Conservation (phyloP, 2,113 vertebrate genomes). For the Ursus arctos region DNA sequence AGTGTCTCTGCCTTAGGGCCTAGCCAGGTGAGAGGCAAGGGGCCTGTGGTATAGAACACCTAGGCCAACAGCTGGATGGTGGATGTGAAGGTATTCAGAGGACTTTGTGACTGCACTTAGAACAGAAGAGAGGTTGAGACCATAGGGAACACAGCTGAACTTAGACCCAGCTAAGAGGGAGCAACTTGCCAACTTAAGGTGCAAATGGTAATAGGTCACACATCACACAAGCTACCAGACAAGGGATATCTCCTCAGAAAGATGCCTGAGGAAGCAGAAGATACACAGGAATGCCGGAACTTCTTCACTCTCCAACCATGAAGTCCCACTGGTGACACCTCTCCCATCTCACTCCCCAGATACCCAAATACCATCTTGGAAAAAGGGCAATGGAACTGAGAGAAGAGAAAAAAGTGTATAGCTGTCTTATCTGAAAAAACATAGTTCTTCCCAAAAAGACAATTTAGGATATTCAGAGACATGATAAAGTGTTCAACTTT, state of each 20-base stretch:
- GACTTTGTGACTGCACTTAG: not conserved
- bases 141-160: not conserved
- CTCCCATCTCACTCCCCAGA: not conserved
- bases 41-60: rapidly evolving
- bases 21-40: not conserved
- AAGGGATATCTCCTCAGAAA: not conserved
- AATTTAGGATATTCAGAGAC: not conserved
- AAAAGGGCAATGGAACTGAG: not conserved
- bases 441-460: not conserved
- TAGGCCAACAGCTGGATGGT: not conserved
- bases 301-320: rapidly evolving
- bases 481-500: not conserved
- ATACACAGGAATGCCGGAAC: not conserved
- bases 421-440: not conserved
- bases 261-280: not conserved
- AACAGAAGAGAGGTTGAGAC: not conserved
- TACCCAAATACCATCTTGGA: not conserved
- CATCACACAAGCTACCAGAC: not conserved
- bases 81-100: not conserved
- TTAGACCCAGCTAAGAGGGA: not conserved
- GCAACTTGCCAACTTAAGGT: not conserved
- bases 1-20: not conserved
- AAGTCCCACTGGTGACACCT: not conserved
- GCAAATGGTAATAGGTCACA: not conserved
- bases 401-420: not conserved